Conservation (phyloP, 2,797 vertebrate species). For the Sphenopsis melanotis region DNA sequence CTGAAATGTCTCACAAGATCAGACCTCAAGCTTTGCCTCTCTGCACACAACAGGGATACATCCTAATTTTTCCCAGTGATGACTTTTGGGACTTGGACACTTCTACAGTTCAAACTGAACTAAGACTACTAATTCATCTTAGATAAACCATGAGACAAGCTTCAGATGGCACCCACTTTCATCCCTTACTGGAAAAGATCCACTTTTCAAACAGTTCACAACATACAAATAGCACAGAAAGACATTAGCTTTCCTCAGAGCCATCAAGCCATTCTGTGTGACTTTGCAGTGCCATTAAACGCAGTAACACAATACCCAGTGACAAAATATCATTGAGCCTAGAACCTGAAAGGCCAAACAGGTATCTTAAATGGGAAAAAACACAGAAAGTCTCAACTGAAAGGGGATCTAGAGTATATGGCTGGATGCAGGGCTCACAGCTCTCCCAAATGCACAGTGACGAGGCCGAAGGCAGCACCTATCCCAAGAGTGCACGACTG, state of each 20-base stretch:
- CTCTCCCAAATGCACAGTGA: not conserved
- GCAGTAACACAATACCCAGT: not conserved
- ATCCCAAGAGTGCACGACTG: too few relatives aligned
- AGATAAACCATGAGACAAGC: not conserved
- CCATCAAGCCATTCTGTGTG: not conserved
- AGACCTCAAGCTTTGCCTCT: not conserved
- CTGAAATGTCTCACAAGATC: not conserved
- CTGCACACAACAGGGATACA: not conserved
- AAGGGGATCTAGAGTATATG: not conserved
- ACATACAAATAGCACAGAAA: not conserved
- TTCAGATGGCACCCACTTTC: not conserved
- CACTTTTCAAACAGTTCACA: not conserved
- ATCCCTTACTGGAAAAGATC: not conserved
- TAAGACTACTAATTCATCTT: not conserved
- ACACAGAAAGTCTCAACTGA: not conserved
- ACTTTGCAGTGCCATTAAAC: not conserved
- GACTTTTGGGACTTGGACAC: not conserved
- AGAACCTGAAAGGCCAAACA: not conserved
- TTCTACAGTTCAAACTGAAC: not conserved
- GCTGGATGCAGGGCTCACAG: not conserved
- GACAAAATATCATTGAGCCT: not conserved
- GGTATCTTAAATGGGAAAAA: not conserved
- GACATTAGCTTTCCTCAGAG: not conserved
- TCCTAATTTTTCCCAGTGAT: not conserved
- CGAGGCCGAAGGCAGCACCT: fast-evolving